A percentile compares a stretch with the other conserved stretches of the same genome.
Evolutionary conservation across 1,140 invertebrate species (phyloP).

Genomic region (Euwallacea fornicatus): DNA sequence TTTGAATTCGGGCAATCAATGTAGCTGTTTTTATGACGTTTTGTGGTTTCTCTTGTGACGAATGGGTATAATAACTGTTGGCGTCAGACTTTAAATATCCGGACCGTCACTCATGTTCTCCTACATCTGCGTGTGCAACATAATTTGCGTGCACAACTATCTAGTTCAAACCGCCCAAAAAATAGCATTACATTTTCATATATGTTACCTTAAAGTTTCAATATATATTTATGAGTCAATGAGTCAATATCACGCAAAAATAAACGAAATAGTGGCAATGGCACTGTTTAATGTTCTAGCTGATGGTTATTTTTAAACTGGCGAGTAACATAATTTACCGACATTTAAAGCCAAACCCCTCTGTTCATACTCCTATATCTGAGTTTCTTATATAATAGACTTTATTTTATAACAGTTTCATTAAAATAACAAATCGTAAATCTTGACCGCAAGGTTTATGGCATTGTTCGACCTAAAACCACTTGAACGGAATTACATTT

Average conservation of each 20-base stretch:
- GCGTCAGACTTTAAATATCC: too few species aligned
- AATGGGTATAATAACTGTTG: too few species aligned
- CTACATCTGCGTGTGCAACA: too few species aligned
- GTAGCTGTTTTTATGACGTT: too few species aligned
- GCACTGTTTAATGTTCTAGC: constrained; percentile 37
- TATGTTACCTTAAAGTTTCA: neutral
- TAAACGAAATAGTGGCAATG: constrained; percentile 35
- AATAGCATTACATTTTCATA: neutral
- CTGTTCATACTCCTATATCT: neutral
- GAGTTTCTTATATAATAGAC: constrained; percentile 6
- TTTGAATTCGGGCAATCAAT: too few species aligned
- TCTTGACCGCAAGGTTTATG: neutral
- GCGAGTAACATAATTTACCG: constrained; percentile 20
- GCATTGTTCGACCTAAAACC: constrained; percentile 4
- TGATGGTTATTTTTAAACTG: constrained; percentile 27
- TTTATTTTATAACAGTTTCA: neutral
- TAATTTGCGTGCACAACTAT: neutral
- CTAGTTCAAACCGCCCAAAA: neutral
- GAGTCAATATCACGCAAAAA: constrained; percentile 32
- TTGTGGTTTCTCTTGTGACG: too few species aligned
- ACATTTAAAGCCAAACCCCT: constrained; percentile 17
- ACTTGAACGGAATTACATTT: neutral
- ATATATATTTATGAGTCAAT: constrained; percentile 32
- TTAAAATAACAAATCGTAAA: constrained; percentile 21
- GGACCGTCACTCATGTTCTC: too few species aligned